Evolutionary conservation across 2,888 invertebrate species (phyloP), one percentile per base, ranked within the genome.

Genomic region (Orthonychiurus folsomi): DNA sequence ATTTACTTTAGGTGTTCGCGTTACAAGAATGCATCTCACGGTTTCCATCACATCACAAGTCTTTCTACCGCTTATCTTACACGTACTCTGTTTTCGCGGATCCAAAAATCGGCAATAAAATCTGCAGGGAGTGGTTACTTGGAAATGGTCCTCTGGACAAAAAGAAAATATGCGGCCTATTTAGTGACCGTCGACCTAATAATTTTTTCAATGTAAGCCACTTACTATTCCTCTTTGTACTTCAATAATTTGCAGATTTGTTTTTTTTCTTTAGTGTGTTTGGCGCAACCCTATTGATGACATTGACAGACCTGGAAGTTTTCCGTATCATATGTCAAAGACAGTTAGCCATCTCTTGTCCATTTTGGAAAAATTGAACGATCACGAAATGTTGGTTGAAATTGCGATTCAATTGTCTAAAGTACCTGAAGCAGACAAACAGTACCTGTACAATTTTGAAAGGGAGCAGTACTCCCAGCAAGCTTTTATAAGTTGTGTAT

Each of bases 11-110:
- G n/a, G n/a, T 90, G 20, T 81, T 83, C 74, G 91, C 91, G 28
- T 78, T 94, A 68, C 88, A 89, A 78, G 86, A 90, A 74, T 94
- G 94, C 74, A 83, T 90, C 5, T 82, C 84, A 56, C 81, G 94
- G 56, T 90, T 93, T 76, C 86, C 92, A 0, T 89, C 91, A 73
- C 93, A 95, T 78, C 94, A 93, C 77, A 95, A 95, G 79, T 89
- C 93, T 0, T 82, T 93, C 60, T 94, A 93, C 77, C 83, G 93
- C 69, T 79, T 95, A 59, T 87, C 91, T 1, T 86, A 91, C 76
- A 86, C 89, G 74, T 92, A 87, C 77, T 87, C 87, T 75, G 84
- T 86, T 73, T 85, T 85, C 58, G 85, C 85, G 74, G 81, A 81
- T 62, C 82, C 84, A 54, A 63, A 55, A 9, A 85, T 84, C 74